Base-by-base conservation (phyloP, 2,888 invertebrate genomes). In the Xestia c-nigrum region DNA sequence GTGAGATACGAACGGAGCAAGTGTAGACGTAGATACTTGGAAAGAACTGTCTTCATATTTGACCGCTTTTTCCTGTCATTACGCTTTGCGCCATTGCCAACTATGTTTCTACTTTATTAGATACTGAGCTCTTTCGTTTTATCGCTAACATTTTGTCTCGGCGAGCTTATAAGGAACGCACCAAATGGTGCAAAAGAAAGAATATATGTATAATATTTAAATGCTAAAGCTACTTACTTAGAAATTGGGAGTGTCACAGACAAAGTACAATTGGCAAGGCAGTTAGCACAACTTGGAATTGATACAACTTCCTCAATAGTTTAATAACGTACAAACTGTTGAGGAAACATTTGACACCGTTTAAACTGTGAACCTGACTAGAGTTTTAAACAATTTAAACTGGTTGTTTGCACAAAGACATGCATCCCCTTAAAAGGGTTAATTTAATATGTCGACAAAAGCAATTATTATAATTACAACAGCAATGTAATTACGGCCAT, bases 391-490 rank as follows among this genome's bases (percentile, higher is more conserved):
- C 21, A 71, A 55, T 67, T 67, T 63, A 21, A 43, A 71, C 16
- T 31, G 9, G 3, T 55, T 46, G 9, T 52, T 16, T 63, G 24
- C 61, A 68, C 24, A 40, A 64, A 50, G 52, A 74, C 73, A 64
- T 74, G 73, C 80, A 90, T 88, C 77, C 89, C 89, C 94, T 93
- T 94, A 93, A 94, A 92, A 88, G 88, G 90, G 92, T 91, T 93
- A 92, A 94, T 94, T 94, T 92, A 93, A 93, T 94, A 95, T 95
- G 94, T 94, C 93, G 90, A 90, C 91, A 89, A 94, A 94, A 92
- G 93, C 95, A 94, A 96, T 96, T 96, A 96, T 93, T 89, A 94
- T 96, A 96, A 96, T 96, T 95, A 96, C 93, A 90, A 88, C 89
- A 91, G 91, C 93, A 89, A 92, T 91, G 89, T 96, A 95, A 96